Base-by-base conservation (phyloP, 1,140 invertebrate species). In the Megathymus violae region DNA sequence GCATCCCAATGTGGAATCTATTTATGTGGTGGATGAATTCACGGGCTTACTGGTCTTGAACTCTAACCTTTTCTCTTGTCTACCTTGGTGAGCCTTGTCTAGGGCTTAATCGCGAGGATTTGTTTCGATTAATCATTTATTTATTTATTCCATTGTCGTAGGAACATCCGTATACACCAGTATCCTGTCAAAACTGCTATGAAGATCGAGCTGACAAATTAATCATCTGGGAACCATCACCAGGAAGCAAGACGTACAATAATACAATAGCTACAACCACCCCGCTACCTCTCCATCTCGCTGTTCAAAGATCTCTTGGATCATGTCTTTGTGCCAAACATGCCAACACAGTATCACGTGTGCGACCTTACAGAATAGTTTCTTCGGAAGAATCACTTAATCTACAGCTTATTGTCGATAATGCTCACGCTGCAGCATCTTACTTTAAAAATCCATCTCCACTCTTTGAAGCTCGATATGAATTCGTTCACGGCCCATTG, bases 391-490 rank as follows among this genome's bases (percentile, higher is more conserved):
- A 96, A 72, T 94, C 94, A 41, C 87, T 97, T 34, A 95, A 96
- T 64, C 91, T 97, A 5, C 95, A 96, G 76, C 91, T 98, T 54
- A 93, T 96, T 13, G 94, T 98, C 0, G 96, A 97, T 71, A 94
- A 95, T 6, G 94, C 94, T 22, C 95, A 97, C 67, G 95, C 96
- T 0, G 96, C 96, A 0, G 92, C 95, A 0, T 96, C 95, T 38
- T 98, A 97, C 78, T 97, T 98, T 87, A 98, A 98, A 82, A 95
- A 96, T 67, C 92, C 94, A 4, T 92, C 93, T 22, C 95, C 96
- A 0, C 91, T 98, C 0, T 97, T 97, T 76, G 94, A 97, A 84
- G 96, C 96, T 0, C 94, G 92, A 4, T 98, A 96, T 77, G 96
- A 97, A 80, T 97, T 97, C 78, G 95, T 97, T 4, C 97, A 98